Conservation (phyloP, 2,113 vertebrate genomes). For the Microcebus griseorufus region DNA sequence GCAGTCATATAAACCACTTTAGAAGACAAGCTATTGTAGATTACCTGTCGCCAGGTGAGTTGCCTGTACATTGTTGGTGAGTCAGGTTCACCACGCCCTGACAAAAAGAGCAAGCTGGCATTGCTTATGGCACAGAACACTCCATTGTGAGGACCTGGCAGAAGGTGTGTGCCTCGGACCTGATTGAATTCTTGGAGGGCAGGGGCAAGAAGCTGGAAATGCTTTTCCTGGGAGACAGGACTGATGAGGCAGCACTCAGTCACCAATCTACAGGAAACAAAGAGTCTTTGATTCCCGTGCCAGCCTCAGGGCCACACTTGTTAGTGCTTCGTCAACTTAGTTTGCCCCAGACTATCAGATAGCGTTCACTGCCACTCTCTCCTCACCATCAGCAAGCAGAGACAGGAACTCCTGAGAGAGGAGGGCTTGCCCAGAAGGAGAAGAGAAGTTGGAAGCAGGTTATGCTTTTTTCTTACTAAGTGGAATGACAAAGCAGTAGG, state of each 20-base stretch:
- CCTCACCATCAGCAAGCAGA: background rate
- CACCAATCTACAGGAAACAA: slow-evolving; percentile 39
- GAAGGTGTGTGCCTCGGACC: background rate
- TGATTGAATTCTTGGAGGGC: slow-evolving; percentile 42
- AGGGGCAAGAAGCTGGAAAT: slow-evolving; percentile 6
- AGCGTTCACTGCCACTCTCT: background rate
- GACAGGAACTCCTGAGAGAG: background rate
- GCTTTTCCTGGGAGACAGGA: slow-evolving; percentile 45
- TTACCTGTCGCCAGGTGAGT: background rate
- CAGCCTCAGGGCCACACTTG: background rate
- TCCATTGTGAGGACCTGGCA: slow-evolving; percentile 45
- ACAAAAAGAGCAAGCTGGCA: background rate
- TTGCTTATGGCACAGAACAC: background rate
- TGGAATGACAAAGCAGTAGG: background rate
- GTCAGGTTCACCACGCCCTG: slow-evolving; percentile 21
- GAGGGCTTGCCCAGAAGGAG: background rate
- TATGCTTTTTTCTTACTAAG: background rate
- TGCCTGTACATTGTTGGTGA: background rate
- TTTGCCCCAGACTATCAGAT: background rate
- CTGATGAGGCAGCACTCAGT: slow-evolving; percentile 17
- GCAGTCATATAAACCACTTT: background rate
- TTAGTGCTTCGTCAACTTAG: background rate
- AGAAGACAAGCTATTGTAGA: background rate
- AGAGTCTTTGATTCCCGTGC: slow-evolving; percentile 43
- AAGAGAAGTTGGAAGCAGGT: background rate